Evolutionary conservation across 1,140 invertebrate genomes (phyloP).

Genomic region (Spodoptera litura): DNA sequence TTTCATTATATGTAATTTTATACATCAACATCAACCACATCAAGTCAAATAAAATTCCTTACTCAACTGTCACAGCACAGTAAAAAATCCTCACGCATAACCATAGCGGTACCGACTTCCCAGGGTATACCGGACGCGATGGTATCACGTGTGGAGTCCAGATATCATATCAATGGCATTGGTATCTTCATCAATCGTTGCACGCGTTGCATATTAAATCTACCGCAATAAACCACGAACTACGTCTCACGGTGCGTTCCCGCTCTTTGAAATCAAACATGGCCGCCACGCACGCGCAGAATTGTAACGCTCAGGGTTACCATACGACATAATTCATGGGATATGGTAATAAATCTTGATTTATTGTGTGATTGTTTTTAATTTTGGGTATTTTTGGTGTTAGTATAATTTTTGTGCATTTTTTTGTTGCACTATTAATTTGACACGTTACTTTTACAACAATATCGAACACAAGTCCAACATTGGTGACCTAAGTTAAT

Average conservation of each 20-base stretch:
- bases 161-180: conserved; percentile 27
- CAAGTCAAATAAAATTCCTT: too few relatives aligned
- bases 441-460: too few relatives aligned
- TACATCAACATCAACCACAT: too few relatives aligned
- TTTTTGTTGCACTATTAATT: too few relatives aligned
- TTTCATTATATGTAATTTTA: too few relatives aligned
- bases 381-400: neutral
- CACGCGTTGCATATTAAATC: conserved; percentile 13
- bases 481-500: too few relatives aligned
- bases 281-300: conserved; percentile 44
- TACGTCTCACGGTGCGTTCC: conserved; percentile 39
- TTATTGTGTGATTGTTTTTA: neutral
- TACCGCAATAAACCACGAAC: neutral
- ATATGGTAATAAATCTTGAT: conserved; percentile 26
- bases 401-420: neutral
- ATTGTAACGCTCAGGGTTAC: conserved; percentile 40
- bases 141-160: neutral
- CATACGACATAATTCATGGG: conserved; percentile 33
- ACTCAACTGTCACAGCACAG: too few relatives aligned
- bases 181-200: conserved; percentile 24
- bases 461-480: too few relatives aligned
- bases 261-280: conserved; percentile 43
- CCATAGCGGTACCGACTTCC: conserved; percentile 1
- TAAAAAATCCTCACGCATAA: too few relatives aligned
- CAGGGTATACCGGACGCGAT: conserved; percentile 5